Conservation (phyloP, 2,797 vertebrate genomes). For the Coregonus sp. region DNA sequence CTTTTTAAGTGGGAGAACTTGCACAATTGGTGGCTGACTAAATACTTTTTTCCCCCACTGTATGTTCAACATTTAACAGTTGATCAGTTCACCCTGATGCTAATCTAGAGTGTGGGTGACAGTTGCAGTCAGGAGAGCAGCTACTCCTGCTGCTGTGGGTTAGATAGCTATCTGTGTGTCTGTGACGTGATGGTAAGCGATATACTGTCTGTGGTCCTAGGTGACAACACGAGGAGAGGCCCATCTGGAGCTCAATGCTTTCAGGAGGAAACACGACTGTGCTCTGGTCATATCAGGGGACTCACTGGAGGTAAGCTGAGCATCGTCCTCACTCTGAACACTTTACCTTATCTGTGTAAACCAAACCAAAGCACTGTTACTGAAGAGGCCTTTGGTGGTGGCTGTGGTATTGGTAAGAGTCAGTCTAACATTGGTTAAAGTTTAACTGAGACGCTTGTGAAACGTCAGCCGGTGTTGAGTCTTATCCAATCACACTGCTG, state of each 20-base stretch:
- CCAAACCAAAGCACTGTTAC: conserved; percentile 30
- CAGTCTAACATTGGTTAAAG: conserved; percentile 32
- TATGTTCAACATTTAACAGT: conserved; percentile 30
- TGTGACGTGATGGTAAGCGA: conserved; percentile 38
- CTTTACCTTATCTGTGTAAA: conserved; percentile 18
- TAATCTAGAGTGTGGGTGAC: conserved; percentile 25
- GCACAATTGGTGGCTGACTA: too few relatives aligned
- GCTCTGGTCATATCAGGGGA: conserved; percentile 96
- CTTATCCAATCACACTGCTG: neutral
- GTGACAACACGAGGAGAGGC: conserved; percentile 96
- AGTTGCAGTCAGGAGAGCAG: conserved; percentile 31
- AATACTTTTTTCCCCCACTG: too few relatives aligned
- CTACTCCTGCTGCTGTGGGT: conserved; percentile 16
- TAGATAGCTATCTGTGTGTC: conserved; percentile 48
- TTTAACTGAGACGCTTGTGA: conserved; percentile 13
- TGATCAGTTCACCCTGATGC: conserved; percentile 27
- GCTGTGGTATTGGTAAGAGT: conserved; percentile 53
- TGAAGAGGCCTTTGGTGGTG: conserved; percentile 42
- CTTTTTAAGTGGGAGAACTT: too few relatives aligned
- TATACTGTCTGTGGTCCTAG: conserved; percentile 60
- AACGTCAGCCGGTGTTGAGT: neutral
- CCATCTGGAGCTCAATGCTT: conserved; percentile 95
- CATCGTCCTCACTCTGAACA: conserved; percentile 31
- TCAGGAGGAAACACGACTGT: conserved; percentile 95
- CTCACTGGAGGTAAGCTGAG: conserved; percentile 86